Base-by-base conservation (phyloP, 2,888 invertebrate genomes). In the Mesochorus sp. region DNA sequence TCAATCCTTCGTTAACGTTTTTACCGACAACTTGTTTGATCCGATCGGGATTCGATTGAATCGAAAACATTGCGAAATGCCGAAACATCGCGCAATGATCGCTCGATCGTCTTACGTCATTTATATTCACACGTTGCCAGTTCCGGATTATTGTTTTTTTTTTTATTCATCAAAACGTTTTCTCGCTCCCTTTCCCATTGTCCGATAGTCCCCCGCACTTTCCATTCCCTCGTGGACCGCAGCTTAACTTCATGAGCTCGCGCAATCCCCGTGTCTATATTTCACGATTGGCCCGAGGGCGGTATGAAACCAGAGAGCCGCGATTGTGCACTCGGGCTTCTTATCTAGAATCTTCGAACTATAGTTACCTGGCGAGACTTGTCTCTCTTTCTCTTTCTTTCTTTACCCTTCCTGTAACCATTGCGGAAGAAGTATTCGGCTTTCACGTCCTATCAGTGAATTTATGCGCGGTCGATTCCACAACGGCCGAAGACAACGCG, bases 361-460 rank as follows among this genome's bases (percentile, higher is more conserved):
- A 55, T 59, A 59, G 49, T 70, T 78, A 34, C 68, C 14, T 53
- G 47, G 53, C 44, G 26, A 78, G 70, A 59, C 72, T 76, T 76
- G 39, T 67, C 59, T 64, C 64, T 57, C 79, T 47, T 42, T 34
- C 31, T 59, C 76, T 57, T 53, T 53, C 53, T 53, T 26, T 8
- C 8, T 8, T 31, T 31, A 5, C 8, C 8, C 31, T 31, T 8
- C 8, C 76, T 81, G 39, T 21, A 80, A 80, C 79, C 78, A 76
- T 76, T 49, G 76, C 77, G 76, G 61, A 87, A 85, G 86, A 87
- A 86, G 83, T 80, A 81, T 76, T 83, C 72, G 82, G 86, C 86
- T 86, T 87, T 87, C 87, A 85, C 86, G 84, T 84, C 84, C 83
- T 86, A 88, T 87, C 86, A 81, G 83, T 83, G 84, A 85, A 88